Percentiles rank a stretch among this genome's conserved stretches.
phyloP scores from a whole-genome alignment of 2,113 vertebrate species.

The Callaeas wilsoni region DNA sequence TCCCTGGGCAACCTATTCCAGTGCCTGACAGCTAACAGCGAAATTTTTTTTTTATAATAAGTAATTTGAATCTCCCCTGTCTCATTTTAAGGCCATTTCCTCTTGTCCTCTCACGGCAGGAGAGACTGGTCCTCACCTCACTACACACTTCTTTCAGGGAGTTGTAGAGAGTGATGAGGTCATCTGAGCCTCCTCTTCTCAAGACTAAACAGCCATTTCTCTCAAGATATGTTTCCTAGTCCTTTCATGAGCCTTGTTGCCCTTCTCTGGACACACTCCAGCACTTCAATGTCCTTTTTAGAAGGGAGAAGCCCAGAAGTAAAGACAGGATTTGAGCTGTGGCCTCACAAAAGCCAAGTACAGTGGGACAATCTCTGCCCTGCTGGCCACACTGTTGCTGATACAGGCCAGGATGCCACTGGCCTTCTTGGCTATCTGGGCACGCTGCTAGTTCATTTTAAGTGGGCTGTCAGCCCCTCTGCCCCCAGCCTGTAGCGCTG shows the following conservation, averaged over 20 bases:
- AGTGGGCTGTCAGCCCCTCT: background rate
- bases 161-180: background rate
- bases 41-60: background rate
- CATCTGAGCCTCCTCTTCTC: background rate
- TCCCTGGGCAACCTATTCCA: background rate
- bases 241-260: background rate
- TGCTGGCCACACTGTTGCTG: background rate
- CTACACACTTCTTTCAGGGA: background rate
- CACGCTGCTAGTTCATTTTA: background rate
- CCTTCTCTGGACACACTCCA: background rate
- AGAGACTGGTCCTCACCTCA: accelerated
- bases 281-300: background rate
- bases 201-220: background rate
- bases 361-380: background rate
- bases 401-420: background rate
- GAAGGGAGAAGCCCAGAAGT: accelerated
- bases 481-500: background rate
- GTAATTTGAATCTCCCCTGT: background rate
- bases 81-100: background rate
- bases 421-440: background rate
- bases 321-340: background rate
- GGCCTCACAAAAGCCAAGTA: background rate
- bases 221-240: background rate
- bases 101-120: background rate
- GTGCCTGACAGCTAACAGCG: background rate